Evolutionary conservation across 2,113 vertebrate genomes (phyloP).

Genomic region (Gallinago paraguaiae): DNA sequence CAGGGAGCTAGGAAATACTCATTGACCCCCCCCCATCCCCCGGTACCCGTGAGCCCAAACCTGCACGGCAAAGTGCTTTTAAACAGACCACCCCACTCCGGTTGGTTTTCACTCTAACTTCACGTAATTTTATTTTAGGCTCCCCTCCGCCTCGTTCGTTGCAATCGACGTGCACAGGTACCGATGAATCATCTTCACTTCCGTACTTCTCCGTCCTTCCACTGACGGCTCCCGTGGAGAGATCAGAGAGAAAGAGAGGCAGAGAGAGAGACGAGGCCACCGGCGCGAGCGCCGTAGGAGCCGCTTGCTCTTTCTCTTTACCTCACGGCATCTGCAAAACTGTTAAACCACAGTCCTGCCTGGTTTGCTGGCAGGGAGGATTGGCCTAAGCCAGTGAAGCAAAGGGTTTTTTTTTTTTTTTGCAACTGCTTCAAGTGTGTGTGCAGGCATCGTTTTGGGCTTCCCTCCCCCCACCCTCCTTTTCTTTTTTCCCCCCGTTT

Average conservation of each 20-base stretch:
- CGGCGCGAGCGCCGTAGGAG: rapidly evolving
- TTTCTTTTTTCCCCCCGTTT: neutral
- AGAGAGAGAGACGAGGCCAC: neutral
- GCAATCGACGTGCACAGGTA: neutral
- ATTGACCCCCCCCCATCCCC: neutral
- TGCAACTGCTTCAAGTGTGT: neutral
- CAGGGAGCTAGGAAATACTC: neutral
- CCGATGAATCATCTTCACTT: neutral
- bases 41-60: neutral
- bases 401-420: neutral
- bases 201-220: neutral
- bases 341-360: constrained; percentile 62
- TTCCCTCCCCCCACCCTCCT: rapidly evolving
- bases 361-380: neutral
- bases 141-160: neutral
- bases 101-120: neutral
- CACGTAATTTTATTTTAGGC: neutral
- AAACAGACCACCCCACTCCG: neutral
- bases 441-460: neutral
- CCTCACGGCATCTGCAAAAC: constrained; percentile 34
- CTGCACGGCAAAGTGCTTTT: neutral
- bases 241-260: neutral
- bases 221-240: neutral
- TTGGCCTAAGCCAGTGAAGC: neutral
- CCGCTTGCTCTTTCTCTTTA: neutral